Base-by-base conservation (phyloP, 2,888 invertebrate species). In the Tricholauxania praeusta region DNA sequence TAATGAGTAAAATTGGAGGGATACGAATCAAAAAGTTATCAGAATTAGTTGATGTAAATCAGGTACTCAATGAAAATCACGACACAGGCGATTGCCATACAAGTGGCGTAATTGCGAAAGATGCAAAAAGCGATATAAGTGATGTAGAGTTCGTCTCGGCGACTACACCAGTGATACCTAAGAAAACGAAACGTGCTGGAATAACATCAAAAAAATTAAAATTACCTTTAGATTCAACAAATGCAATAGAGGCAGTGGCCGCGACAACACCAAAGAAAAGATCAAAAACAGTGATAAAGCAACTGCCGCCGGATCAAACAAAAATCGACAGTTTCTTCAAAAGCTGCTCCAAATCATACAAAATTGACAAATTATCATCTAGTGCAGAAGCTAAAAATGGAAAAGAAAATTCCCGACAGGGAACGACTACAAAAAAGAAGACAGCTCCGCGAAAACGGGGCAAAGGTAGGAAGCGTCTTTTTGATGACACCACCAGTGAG, bases 251-350 rank as follows among this genome's bases (percentile, higher is more conserved):
- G 15, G 19, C n/a, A n/a, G 39, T 19, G 17, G 22, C 12, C 48
- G 22, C 53, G 12, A 72, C 72, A 4, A 62, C 68, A 15, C 10
- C 57, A 5, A 72, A 67, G 55, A 74, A 66, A 39, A 49, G 28
- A 2, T 15, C 52, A 4, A 75, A 72, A 67, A 53, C 66, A 0
- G 5, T 63, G 0, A 49, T 64, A 14, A 83, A 79, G 51, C 80
- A 81, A 32, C 79, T 79, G 1, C 74, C 80, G 0, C 75, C 79
- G 1, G 80, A 78, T 10, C 84, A 84, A 75, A 60, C 78, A 68
- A 79, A 80, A 12, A 84, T 84, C 8, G 81, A 84, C 67, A 72
- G 72, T 1, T 84, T 79, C 32, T 84, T 85, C n/a, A 82, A 82
- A 12, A 80, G 80, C 15, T 73, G 77, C 17, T 48, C 79, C 0